These are phyloP conservation scores for Megaptera novaeangliae DNA, from an alignment of 2,113 vertebrate genomes.

Conservation along the genomic window DNA sequence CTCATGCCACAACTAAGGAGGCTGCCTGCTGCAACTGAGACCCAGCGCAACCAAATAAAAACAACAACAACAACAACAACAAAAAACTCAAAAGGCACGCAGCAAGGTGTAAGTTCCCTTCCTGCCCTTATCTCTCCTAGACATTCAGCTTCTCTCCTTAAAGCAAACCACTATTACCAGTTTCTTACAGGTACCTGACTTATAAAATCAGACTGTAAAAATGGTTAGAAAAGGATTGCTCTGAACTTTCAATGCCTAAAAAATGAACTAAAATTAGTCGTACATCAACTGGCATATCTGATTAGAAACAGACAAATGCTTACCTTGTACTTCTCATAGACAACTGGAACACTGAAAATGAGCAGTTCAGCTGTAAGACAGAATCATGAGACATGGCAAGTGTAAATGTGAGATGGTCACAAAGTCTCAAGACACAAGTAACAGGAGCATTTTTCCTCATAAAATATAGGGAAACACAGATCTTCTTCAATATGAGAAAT, in stretches of 20 bases:
- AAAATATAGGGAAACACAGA: not conserved
- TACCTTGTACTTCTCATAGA: conserved; percentile 96
- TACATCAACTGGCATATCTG: not conserved
- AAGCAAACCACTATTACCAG: not conserved
- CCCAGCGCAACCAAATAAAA: no score
- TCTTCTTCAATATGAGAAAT: not conserved
- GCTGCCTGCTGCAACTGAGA: no score
- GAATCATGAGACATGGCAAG: not conserved
- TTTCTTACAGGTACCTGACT: not conserved
- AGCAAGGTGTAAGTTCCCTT: not conserved
- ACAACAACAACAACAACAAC: no score
- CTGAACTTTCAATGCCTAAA: not conserved
- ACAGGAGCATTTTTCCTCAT: not conserved
- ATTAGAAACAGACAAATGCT: not conserved
- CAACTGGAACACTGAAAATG: conserved; percentile 86
- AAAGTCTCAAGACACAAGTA: not conserved
- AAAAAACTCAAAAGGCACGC: not conserved
- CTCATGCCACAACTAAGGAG: no score
- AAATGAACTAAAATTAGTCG: not conserved
- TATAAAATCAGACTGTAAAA: not conserved
- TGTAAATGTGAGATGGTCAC: not conserved
- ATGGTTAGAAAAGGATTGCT: not conserved
- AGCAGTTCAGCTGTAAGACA: conserved; percentile 85
- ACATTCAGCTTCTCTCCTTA: not conserved
- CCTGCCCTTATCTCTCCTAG: not conserved